Percentiles rank a stretch among this genome's conserved stretches.
Conservation (phyloP, 1,140 invertebrate species). For the Conus betulinus region DNA sequence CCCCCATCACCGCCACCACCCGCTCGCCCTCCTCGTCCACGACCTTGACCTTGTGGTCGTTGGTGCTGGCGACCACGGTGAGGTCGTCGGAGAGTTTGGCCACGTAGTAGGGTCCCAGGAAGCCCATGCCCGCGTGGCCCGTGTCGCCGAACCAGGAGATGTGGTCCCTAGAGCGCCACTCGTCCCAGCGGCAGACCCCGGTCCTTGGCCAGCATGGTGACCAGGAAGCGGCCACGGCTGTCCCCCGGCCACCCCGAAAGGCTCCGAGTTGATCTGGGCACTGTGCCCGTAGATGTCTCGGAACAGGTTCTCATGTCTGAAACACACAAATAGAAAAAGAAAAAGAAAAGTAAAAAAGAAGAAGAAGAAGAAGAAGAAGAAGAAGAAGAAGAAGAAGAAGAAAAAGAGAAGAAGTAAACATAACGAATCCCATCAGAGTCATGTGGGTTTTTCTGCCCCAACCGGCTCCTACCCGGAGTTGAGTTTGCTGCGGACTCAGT, state of each 20-base stretch:
- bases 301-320: slow-evolving; percentile 12
- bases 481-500: too few species aligned
- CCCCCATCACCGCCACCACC: background rate
- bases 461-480: too few species aligned
- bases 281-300: background rate
- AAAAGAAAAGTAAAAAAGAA: background rate
- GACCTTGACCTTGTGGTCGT: slow-evolving; percentile 28
- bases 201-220: slow-evolving; percentile 17
- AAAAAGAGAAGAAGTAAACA: too few species aligned
- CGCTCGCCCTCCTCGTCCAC: background rate
- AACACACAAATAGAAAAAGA: background rate
- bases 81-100: background rate
- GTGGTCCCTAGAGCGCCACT: background rate
- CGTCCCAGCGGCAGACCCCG: slow-evolving; percentile 27
- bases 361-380: too few species aligned
- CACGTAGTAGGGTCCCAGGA: slow-evolving; percentile 28
- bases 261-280: slow-evolving; percentile 12
- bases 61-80: slow-evolving; percentile 21
- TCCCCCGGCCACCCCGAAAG: slow-evolving; percentile 17
- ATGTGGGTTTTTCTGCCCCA: too few species aligned
- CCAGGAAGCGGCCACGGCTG: background rate
- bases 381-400: too few species aligned
- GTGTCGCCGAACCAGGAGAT: slow-evolving; percentile 14
- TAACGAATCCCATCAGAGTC: too few species aligned
- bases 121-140: background rate